Evolutionary conservation across 2,113 vertebrate genomes (phyloP).

Genomic region (Circaetus gallicus): DNA sequence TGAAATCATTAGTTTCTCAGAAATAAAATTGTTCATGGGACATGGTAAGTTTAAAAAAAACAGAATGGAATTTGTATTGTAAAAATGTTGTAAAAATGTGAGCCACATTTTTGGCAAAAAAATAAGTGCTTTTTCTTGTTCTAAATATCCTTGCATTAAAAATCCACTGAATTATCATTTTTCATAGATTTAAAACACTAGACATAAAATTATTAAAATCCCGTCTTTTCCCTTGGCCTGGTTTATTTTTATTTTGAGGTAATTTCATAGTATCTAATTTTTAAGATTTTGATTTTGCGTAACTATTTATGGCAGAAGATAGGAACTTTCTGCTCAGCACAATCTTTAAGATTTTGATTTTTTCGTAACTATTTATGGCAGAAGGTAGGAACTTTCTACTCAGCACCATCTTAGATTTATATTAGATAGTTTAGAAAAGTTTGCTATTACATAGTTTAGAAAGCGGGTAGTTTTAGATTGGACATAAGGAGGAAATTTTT

Average conservation of each 20-base stretch:
- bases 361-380: fast-evolving
- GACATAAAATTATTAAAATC: background rate
- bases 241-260: background rate
- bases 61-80: background rate
- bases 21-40: background rate
- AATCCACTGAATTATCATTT: background rate
- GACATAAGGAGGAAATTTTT: background rate
- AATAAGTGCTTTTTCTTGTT: background rate
- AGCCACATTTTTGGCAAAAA: background rate
- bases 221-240: fast-evolving
- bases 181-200: background rate
- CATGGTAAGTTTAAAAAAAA: background rate
- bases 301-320: fast-evolving
- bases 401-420: background rate
- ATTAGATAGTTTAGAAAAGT: background rate
- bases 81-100: background rate
- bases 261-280: background rate
- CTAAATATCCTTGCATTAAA: background rate
- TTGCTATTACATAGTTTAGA: background rate
- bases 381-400: background rate
- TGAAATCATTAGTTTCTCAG: background rate
- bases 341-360: background rate
- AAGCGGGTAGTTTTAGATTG: background rate
- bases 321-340: background rate
- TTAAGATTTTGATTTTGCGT: background rate